Base-by-base conservation (phyloP, 2,888 invertebrate genomes). In the Agriopis marginaria region DNA sequence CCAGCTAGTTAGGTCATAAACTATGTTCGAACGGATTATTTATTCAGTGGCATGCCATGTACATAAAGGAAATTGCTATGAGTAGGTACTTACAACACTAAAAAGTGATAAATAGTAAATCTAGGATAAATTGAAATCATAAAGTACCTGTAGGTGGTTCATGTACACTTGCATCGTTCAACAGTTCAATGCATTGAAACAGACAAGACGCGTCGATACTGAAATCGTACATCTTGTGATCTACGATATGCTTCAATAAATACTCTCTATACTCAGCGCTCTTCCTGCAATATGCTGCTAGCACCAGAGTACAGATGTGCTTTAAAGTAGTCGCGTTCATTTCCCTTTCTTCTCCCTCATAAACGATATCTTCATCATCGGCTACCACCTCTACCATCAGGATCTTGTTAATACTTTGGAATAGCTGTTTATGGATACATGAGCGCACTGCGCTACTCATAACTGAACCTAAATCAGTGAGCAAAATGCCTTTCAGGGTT, bases 231-330 rank as follows among this genome's bases (percentile, higher is more conserved):
- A 89, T 73, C 68, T 86, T 85, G 2, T 82, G 78, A 69, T 92
- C 87, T 14, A 94, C 77, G 63, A 94, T 86, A 40, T 90, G 80
- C 50, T 89, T 87, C 2, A 92, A 74, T 71, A 93, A 77, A 73
- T 93, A 92, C 11, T 86, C 83, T 50, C 89, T 86, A 70, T 87
- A 90, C 53, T 82, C 81, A 4, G 82, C 82, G 7, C 77, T 71
- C 64, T 83, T 83, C 63, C 83, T 86, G 73, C 93, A 92, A 75
- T 90, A 94, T 4, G 89, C 87, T 7, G 92, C 89, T 11, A 94
- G 78, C 9, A 90, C 74, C 62, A 83, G 82, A 7, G 91, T 81
- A 68, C 89, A 87, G 59, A 86, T 83, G 63, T 88, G 86, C 77
- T 89, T 93, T 42, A 92, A 76, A 49, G 84, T 81, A 11, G 82